A percentile compares a stretch with the other conserved stretches of the same genome.
Conservation (phyloP, 2,113 vertebrate species). For the Hemichromis elongatus region DNA sequence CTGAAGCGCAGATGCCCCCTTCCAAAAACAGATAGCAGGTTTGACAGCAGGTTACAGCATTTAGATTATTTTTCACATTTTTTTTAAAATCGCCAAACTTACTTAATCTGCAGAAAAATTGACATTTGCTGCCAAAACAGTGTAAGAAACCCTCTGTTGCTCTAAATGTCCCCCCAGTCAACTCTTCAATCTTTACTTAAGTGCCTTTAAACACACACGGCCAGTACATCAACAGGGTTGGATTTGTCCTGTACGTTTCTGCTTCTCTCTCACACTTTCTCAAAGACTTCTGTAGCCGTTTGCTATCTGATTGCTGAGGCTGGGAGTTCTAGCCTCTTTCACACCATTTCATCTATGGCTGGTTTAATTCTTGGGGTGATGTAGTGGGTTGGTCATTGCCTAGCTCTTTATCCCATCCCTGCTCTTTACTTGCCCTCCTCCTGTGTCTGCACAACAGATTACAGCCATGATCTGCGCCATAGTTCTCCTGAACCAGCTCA, state of each 20-base stretch:
- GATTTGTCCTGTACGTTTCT: neutral
- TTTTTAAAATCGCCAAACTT: neutral
- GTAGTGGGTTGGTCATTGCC: neutral
- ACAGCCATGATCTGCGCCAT: conserved; percentile 22
- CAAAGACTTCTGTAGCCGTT: neutral
- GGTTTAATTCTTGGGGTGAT: neutral
- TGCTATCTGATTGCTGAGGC: neutral
- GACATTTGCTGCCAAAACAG: neutral
- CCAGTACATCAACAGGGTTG: neutral
- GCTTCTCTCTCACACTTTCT: neutral
- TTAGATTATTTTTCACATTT: neutral
- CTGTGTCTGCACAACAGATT: conserved; percentile 37
- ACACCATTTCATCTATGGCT: neutral
- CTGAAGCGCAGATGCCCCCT: neutral
- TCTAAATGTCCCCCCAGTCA: neutral
- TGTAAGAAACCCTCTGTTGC: neutral
- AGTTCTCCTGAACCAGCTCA: conserved; percentile 40
- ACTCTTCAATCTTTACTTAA: neutral
- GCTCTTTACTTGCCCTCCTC: conserved; percentile 18
- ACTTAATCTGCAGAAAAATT: neutral
- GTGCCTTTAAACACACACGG: neutral
- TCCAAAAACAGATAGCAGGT: neutral
- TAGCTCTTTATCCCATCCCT: neutral
- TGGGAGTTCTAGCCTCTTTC: neutral
- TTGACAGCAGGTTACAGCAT: neutral